Base-by-base conservation (phyloP, 2,888 invertebrate species). In the Dolomedes plantarius region DNA sequence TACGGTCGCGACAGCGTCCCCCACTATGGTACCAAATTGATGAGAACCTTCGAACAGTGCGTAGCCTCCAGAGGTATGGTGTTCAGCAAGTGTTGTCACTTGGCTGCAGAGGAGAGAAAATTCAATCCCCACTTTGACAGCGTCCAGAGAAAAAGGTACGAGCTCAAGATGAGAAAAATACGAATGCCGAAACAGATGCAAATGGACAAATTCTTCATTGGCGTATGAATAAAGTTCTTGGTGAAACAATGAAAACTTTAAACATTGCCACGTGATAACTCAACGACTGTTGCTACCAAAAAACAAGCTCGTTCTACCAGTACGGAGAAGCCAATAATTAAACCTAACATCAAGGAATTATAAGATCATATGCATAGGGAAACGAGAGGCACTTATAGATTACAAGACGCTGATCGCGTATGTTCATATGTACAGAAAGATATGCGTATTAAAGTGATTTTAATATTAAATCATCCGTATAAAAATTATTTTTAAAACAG, bases 21-120 rank as follows among this genome's bases (percentile, higher is more conserved):
- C 1, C 68, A 88, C 72, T 90, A 88, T 71, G 90, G 90, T 1
- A 77, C 86, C 36, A 88, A 88, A 27, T 76, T 90, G 41, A 90
- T 90, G 90, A 81, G 78, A 72, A 89, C 89, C 27, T 90, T 90
- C 81, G 88, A 89, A 65, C 88, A 89, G 41, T 90, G 90, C 77
- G 89, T 90, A 27, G 88, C 88, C 1, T 88, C 74, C 6, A 89
- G 90, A 50, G 85, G 88, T 7, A 19, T 46, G 19, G 79, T 89
- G 16, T 90, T 90, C 86, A 89, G 90, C 86, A 89, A 89, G 46
- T 90, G 90, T 71, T 90, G 90, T 68, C 89, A 89, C 65, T 88
- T 90, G 1, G 89, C 90, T 5, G 89, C 89, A 7, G 71, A 41
- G 23, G 56, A 83, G 11, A 36, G 74, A n/a, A 69, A 29, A 31